These are phyloP conservation scores for Heliconius hortense DNA, from an alignment of 2,888 invertebrate species.

Conservation along the genomic window DNA sequence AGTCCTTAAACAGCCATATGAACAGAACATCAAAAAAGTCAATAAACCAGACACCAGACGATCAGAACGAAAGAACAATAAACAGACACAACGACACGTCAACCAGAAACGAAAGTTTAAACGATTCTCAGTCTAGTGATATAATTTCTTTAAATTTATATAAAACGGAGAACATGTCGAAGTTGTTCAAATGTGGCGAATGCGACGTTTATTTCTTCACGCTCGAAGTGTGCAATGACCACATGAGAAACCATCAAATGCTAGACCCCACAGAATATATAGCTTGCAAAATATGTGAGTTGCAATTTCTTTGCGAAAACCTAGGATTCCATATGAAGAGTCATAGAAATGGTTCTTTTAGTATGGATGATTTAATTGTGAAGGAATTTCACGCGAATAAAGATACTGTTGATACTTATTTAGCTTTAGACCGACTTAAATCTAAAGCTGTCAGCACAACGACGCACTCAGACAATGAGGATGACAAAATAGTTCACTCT, in stretches of 20 bases:
- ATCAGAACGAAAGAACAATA: too few species aligned
- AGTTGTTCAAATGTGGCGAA: constrained; percentile 50
- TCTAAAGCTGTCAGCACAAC: constrained; percentile 58
- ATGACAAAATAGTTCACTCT: constrained; percentile 24
- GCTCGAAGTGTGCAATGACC: constrained; percentile 52
- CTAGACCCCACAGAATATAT: constrained; percentile 58
- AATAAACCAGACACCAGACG: too few species aligned
- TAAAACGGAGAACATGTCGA: constrained; percentile 14
- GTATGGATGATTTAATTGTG: constrained; percentile 52
- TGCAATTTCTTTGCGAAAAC: constrained; percentile 56
- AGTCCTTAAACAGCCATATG: constrained; percentile 26
- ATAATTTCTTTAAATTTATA: background rate
- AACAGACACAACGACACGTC: background rate
- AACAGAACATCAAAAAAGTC: background rate
- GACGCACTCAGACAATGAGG: constrained; percentile 45
- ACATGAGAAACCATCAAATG: constrained; percentile 47
- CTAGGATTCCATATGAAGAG: constrained; percentile 52
- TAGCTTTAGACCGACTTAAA: constrained; percentile 53
- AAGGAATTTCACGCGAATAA: constrained; percentile 49
- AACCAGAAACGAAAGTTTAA: background rate
- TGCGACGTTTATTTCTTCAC: constrained; percentile 59
- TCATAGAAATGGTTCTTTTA: constrained; percentile 54
- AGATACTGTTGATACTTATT: constrained; percentile 45
- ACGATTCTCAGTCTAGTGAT: background rate
- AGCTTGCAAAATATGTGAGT: constrained; percentile 60